Evolutionary conservation across 2,797 vertebrate species (phyloP), one percentile per base, ranked within the genome.

Genomic region (Salarias fasciatus): DNA sequence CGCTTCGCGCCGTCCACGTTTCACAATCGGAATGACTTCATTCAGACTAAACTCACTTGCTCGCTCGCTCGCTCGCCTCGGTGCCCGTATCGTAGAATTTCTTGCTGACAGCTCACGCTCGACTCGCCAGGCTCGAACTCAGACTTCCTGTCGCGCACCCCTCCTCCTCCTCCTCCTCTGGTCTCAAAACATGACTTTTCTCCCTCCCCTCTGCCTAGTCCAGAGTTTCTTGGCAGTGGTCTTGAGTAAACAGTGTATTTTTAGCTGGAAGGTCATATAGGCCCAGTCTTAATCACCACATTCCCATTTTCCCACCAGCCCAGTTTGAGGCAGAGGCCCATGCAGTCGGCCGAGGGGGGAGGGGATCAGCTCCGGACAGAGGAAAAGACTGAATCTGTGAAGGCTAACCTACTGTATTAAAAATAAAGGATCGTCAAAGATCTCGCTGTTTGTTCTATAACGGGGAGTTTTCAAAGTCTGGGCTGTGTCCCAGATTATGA

Each of bases 161-260:
- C 31, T 53, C 59, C 82, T 67, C 72, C 75, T 68, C 56, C 31
- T 53, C 59, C 82, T 67, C 72, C 75, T 68, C 82, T 73, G 84
- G 83, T 90, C 41, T 83, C 75, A 85, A 89, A 88, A 89, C 90
- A 71, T 87, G 64, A 78, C 74, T 85, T 91, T 90, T 85, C 86
- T 90, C 51, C 74, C 48, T 80, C 14, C 78, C 75, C 86, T 89
- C 86, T 86, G 88, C 90, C 79, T 89, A 68, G 92, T 92, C 89
- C 92, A 91, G 90, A 91, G 92, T 93, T 93, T 92, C 90, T 95
- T 94, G 94, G 94, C 92, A 92, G 86, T 89, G 87, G 85, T 82
- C 83, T 91, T 93, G 86, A 87, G 89, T 93, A 94, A 95, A 94
- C 92, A 91, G 86, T 76, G 89, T 96, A 95, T 95, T 95, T 96